Base-by-base conservation (phyloP, 2,888 invertebrate species). In the Leucophenga maculata region DNA sequence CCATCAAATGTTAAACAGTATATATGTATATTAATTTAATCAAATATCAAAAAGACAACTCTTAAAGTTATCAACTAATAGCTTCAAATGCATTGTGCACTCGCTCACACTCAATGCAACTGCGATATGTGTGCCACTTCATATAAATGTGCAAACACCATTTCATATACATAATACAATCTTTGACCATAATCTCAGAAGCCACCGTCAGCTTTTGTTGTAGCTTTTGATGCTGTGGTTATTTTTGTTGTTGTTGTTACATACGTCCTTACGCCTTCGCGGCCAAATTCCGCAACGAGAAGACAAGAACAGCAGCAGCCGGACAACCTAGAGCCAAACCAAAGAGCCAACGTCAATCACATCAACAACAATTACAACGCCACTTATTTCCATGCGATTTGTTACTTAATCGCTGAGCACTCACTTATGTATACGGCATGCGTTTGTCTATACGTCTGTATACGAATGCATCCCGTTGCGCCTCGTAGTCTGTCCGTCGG, bases 341-440 rank as follows among this genome's bases (percentile, higher is more conserved):
- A 16, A n/a, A 18, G 16, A 11, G 62, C 31, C 22, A 69, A 39
- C 54, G 46, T 31, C 59, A 59, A 60, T 31, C 22, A 60, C 60
- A 68, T 48, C 50, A 60, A 65, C 71, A 71, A 66, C 65, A 68
- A 70, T 67, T 60, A 59, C 65, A 65, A 57, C 64, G 62, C 62
- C 48, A 64, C 62, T 64, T 64, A 46, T 64, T 52, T 44, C 62
- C 50, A 52, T 60, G 68, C 59, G 52, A 65, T 65, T 67, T 65
- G 62, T 64, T 64, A 22, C 62, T 64, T 64, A 64, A 64, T 64
- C 62, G 62, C 22, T 64, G 62, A 64, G 46, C 22, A 46, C 48
- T 64, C 62, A 48, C 32, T 48, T 16, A 26, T 18, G 1, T 39
- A 39, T 39, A 11, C 11, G 9, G 39, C 11, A 39, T 39, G 39